Base-by-base conservation (phyloP, 1,140 invertebrate species). In the Olivierus martensii region DNA sequence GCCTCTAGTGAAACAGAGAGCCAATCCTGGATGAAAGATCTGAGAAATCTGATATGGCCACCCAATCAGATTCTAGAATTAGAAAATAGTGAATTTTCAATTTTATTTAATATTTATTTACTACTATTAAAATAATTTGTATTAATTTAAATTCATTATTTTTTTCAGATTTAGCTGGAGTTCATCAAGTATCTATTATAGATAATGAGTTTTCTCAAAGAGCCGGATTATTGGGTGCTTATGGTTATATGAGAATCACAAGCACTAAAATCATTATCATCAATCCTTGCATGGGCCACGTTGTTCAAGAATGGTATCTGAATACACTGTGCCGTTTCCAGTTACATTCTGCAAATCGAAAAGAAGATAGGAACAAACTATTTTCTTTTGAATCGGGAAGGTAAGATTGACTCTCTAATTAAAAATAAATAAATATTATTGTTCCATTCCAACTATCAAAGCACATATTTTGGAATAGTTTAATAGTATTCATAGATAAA, bases 301-400 rank as follows among this genome's bases (percentile, higher is more conserved):
- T 51, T 9, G 42, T 51, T 12, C 49, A 51, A 51, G 49, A 51
- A 45, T 51, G 49, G 49, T 44, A 45, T 17, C 19, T 51, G 39
- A 43, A 45, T 22, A 44, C 39, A 10, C 14, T 51, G n/a, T 15
- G 17, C 5, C 28, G 28, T 28, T 28, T 28, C 9, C 28, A 28
- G 9, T 28, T 28, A 28, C 28, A 6, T 28, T 9, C 28, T 28
- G 28, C 28, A 28, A 28, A 28, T 9, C 28, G 9, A 6, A 28
- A 28, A 28, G 9, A 28, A 6, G 28, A 28, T 9, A 28, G 28
- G 9, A 9, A 28, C 1, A 28, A 28, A 28, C 4, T 28, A 28
- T 28, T 28, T 28, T 28, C 28, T 9, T 28, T 28, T 28, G 28
- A 28, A 28, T 6, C 28, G 4, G 28, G 28, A 28, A 28, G 28